A percentile compares a stretch with the other conserved stretches of the same genome.
Conservation (phyloP, 2,888 invertebrate genomes). For the Mamestra brassicae region DNA sequence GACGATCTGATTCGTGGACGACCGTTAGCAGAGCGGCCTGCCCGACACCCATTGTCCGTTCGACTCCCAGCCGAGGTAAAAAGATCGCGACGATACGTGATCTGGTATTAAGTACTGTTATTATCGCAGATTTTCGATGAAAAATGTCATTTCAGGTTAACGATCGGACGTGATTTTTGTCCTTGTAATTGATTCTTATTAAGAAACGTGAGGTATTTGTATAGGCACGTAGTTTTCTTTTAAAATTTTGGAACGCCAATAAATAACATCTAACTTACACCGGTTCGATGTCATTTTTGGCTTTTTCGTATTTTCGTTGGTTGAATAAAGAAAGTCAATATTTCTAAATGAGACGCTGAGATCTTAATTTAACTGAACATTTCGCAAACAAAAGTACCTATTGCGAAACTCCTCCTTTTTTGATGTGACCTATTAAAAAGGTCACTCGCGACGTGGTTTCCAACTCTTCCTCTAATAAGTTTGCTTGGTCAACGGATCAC, state of each 20-base stretch:
- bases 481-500: too few species aligned
- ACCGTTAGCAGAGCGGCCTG: slow-evolving; percentile 78
- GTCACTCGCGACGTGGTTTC: too few species aligned
- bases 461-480: too few species aligned
- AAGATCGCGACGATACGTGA: slow-evolving; percentile 77
- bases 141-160: slow-evolving; percentile 67
- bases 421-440: too few species aligned
- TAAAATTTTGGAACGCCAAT: too few species aligned
- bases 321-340: neutral
- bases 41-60: slow-evolving; percentile 77
- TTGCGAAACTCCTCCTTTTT: too few species aligned
- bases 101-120: slow-evolving; percentile 67
- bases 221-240: slow-evolving; percentile 32
- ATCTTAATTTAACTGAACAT: neutral
- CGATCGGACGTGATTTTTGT: slow-evolving; percentile 61
- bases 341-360: neutral
- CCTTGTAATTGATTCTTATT: slow-evolving; percentile 50
- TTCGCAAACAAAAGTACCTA: neutral
- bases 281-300: neutral
- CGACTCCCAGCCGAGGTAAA: slow-evolving; percentile 71
- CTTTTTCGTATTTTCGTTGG: neutral
- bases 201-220: slow-evolving; percentile 36
- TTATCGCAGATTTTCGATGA: slow-evolving; percentile 44
- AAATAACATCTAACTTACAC: neutral
- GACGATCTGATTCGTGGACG: slow-evolving; percentile 77